These are phyloP conservation scores for Capreolus pygargus DNA, from an alignment of 2,113 vertebrate species.

Conservation along the genomic window DNA sequence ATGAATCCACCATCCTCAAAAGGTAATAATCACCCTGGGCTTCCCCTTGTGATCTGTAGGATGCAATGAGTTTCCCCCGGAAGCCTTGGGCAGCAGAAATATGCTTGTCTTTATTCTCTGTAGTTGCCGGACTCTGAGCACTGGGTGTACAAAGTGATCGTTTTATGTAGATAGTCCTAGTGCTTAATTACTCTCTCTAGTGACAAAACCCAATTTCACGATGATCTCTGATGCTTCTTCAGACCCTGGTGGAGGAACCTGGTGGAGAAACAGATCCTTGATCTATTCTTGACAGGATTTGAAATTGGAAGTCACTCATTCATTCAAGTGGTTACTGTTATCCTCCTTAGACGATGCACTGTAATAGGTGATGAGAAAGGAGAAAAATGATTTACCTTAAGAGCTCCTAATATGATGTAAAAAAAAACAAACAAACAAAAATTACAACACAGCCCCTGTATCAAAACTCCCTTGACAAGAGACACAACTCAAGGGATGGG, in stretches of 20 bases:
- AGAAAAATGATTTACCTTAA: background rate
- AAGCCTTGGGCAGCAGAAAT: background rate
- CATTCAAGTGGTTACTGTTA: background rate
- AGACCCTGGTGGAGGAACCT: background rate
- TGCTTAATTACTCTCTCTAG: background rate
- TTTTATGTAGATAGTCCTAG: background rate
- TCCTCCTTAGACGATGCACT: background rate
- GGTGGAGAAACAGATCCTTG: background rate
- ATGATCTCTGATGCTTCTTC: background rate
- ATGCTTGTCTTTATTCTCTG: background rate
- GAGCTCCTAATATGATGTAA: background rate
- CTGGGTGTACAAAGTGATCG: background rate
- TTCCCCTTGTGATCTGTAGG: background rate
- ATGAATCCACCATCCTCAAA: constrained; percentile 69
- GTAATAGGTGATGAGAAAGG: background rate
- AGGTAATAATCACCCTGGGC: background rate
- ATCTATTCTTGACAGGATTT: background rate
- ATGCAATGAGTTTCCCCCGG: accelerated
- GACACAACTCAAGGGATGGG: no score
- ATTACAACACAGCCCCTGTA: background rate
- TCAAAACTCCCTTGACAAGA: background rate
- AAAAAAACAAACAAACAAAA: background rate
- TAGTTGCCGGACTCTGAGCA: background rate
- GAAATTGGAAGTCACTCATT: background rate
- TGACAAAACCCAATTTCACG: background rate